These are phyloP conservation scores for Crotalus tigris DNA, from an alignment of 2,113 vertebrate genomes.

Conservation along the genomic window DNA sequence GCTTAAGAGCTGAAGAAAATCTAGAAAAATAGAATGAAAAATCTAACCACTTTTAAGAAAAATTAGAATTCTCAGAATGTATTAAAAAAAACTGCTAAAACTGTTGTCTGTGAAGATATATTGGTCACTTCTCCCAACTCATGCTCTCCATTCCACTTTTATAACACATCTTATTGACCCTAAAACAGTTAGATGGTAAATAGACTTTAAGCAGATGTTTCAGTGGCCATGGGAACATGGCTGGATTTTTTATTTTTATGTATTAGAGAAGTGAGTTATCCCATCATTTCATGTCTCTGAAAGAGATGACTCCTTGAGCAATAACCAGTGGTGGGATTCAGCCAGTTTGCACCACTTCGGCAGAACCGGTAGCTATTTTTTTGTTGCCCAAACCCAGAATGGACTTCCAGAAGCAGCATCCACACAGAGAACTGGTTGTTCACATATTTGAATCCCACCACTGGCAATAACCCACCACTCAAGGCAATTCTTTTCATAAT, in stretches of 20 bases:
- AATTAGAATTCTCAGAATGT: background rate
- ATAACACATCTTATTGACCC: background rate
- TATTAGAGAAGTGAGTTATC: background rate
- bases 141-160: background rate
- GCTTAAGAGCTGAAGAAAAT: background rate
- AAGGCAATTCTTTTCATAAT: background rate
- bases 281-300: background rate
- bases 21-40: background rate
- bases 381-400: no score
- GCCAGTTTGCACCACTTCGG: no score
- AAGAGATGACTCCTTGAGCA: background rate
- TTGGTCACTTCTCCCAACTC: background rate
- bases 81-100: background rate
- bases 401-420: no score
- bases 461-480: background rate
- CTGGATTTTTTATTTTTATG: background rate
- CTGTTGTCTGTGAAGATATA: background rate
- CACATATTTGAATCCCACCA: no score
- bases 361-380: no score
- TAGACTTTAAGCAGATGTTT: background rate
- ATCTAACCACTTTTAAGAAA: background rate
- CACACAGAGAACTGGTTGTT: no score
- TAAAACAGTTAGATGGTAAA: background rate
- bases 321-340: background rate
- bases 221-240: background rate